A percentile compares a stretch with the other conserved stretches of the same genome.
Conservation (phyloP, 2,113 vertebrate genomes). For the Pardalotus punctatus region DNA sequence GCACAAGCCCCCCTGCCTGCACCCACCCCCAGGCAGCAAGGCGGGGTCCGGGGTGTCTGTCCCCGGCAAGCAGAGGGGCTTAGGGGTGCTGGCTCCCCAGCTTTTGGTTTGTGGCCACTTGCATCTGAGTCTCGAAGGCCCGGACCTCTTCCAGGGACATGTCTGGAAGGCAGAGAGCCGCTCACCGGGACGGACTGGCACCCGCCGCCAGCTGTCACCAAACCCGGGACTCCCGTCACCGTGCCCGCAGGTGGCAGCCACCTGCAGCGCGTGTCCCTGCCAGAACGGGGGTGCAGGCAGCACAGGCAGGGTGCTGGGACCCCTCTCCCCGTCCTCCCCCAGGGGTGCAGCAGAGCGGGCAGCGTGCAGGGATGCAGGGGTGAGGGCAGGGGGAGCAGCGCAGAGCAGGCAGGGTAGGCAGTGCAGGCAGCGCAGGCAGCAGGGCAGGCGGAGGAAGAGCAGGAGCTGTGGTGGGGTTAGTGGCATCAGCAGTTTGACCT, state of each 20-base stretch:
- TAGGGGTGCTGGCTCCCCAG: constrained; percentile 57
- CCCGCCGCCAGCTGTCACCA: background rate
- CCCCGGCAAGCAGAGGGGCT: background rate
- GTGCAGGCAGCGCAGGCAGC: background rate
- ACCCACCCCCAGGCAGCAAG: background rate
- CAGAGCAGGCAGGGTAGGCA: background rate
- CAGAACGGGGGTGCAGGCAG: background rate
- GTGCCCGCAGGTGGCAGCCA: rapidly evolving
- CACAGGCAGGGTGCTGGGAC: background rate
- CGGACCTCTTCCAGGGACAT: constrained; percentile 71
- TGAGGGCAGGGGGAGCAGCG: background rate
- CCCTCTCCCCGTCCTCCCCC: background rate
- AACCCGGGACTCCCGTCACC: background rate
- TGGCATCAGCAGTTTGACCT: background rate
- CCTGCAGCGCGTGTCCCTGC: background rate
- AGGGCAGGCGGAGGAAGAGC: background rate
- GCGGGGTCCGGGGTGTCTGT: background rate
- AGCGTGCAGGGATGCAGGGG: rapidly evolving
- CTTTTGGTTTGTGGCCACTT: constrained; percentile 72
- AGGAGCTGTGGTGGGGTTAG: background rate
- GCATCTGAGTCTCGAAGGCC: constrained; percentile 71
- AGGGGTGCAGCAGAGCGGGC: rapidly evolving
- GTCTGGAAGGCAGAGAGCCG: constrained; percentile 66
- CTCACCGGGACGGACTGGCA: background rate
- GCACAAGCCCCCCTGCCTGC: background rate